Evolutionary conservation across 1,140 invertebrate species (phyloP).

Genomic region (Bombus picipes): DNA sequence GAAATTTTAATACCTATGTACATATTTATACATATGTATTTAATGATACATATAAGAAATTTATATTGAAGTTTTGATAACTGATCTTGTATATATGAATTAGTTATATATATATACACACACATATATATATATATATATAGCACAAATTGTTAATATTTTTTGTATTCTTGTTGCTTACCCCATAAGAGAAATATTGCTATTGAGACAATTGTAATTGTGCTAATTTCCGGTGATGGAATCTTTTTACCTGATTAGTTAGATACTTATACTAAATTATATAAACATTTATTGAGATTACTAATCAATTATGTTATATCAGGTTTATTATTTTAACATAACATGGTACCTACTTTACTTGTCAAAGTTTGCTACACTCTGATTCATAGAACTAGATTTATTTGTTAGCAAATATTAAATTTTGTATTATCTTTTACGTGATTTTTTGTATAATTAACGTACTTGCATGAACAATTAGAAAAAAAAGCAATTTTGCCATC

Average conservation of each 20-base stretch:
- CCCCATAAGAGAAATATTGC: conserved; percentile 26
- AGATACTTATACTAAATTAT: conserved; percentile 58
- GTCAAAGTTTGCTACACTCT: conserved; percentile 81
- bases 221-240: conserved; percentile 74
- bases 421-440: background rate
- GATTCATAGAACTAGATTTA: conserved; percentile 74
- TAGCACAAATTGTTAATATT: conserved; percentile 15
- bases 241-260: conserved; percentile 54
- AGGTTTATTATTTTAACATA: conserved; percentile 53
- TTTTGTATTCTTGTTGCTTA: conserved; percentile 39
- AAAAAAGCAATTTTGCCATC: background rate
- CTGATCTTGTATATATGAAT: conserved; percentile 14
- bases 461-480: conserved; percentile 45
- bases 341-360: conserved; percentile 82
- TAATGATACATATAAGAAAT: conserved; percentile 28
- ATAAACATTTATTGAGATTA: conserved; percentile 44
- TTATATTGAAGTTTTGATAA: conserved; percentile 14
- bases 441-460: conserved; percentile 30
- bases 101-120: background rate
- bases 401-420: conserved; percentile 45
- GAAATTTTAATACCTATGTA: conserved; percentile 53
- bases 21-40: conserved; percentile 29
- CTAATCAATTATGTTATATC: conserved; percentile 56
- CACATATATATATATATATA: background rate
- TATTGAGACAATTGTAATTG: conserved; percentile 28